Evolutionary conservation across 1,140 invertebrate species (phyloP), one percentile per base, ranked within the genome.

Genomic region (Leptinotarsa defecta): DNA sequence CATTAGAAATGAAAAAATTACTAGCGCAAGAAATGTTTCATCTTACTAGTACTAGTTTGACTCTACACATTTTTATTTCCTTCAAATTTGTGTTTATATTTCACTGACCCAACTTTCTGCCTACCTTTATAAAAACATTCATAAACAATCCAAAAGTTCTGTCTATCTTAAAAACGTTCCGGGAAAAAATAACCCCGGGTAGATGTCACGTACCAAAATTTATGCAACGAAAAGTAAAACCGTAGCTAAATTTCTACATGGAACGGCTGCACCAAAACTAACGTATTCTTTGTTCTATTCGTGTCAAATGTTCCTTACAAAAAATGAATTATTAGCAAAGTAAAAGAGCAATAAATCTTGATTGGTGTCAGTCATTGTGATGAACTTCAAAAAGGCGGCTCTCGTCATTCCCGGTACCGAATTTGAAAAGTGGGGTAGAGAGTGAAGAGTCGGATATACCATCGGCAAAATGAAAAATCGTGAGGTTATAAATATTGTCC

Each of bases 281-380:
- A 65, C 71, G 62, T 34, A 76, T 76, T 79, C 80, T 81, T 84
- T 84, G 82, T 84, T 83, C 83, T 83, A 81, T 83, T 83, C 82
- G 81, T 82, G 81, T 84, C 81, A 83, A 78, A 81, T 83, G 80
- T 83, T 82, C 80, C 81, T 83, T 83, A 75, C 79, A 71, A 81
- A 81, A 85, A 83, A 84, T 85, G 84, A 85, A 85, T 84, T 85
- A 85, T 85, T 85, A 84, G 84, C 80, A 81, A 82, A 83, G 83
- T 84, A 84, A 83, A 83, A 81, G 13, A 78, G 83, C 80, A 83
- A 85, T 85, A 84, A 84, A 85, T 85, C 84, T 85, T 83, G 82
- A 84, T 84, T 81, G 82, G 79, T 83, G 84, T 85, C 84, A 84
- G 80, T 85, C 83, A 85, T 81, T 83, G 82, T 84, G 82, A 84